Evolutionary conservation across 2,888 invertebrate species (phyloP).

Genomic region (Thera obeliscata): DNA sequence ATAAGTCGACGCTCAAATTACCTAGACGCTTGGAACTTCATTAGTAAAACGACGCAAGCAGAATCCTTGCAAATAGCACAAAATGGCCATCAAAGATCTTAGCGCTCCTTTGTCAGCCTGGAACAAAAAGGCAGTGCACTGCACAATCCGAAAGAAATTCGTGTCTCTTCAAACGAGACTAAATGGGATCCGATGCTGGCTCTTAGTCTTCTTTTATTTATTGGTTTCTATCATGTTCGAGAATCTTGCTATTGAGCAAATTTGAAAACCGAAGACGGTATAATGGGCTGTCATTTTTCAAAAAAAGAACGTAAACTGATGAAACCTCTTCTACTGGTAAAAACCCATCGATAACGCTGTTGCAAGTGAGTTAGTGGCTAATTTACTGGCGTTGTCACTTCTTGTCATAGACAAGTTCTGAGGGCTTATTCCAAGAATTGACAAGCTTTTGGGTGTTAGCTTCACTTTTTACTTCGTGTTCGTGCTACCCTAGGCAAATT

Average conservation of each 20-base stretch:
- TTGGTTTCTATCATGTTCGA: not conserved
- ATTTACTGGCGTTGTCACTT: too few species aligned
- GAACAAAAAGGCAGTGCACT: constrained; percentile 24
- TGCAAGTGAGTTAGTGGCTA: not conserved
- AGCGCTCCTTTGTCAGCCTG: constrained; percentile 27
- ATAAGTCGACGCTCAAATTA: not conserved
- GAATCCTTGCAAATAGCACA: constrained; percentile 28
- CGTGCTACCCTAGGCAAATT: too few species aligned
- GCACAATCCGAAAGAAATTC: constrained; percentile 24
- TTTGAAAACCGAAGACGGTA: not conserved
- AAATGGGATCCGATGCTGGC: constrained; percentile 27
- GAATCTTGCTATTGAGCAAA: not conserved
- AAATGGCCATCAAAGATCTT: constrained; percentile 37
- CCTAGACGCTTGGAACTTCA: constrained; percentile 14
- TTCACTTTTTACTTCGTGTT: too few species aligned
- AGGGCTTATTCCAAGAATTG: too few species aligned
- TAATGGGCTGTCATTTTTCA: not conserved
- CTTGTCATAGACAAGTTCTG: too few species aligned
- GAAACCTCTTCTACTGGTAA: too few species aligned
- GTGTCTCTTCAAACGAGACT: constrained; percentile 32
- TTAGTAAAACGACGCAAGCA: constrained; percentile 18
- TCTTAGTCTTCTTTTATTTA: constrained; percentile 4
- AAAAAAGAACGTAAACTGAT: too few species aligned
- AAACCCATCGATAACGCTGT: too few species aligned
- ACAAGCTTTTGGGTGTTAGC: too few species aligned